phyloP scores from a whole-genome alignment of 2,888 invertebrate genomes.

The Torymus auratus region DNA sequence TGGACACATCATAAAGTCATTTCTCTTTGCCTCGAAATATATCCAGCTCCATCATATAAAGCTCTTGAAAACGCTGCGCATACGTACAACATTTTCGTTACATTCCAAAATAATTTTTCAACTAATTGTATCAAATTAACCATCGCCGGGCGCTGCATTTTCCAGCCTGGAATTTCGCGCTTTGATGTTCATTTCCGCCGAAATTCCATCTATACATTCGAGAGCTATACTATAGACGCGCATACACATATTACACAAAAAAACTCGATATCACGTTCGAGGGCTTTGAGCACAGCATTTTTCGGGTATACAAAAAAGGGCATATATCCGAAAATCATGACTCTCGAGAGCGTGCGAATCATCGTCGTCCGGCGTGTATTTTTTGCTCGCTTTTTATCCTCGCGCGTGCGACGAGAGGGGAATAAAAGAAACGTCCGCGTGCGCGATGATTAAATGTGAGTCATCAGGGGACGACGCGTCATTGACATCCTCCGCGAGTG shows the following conservation, averaged over 20 bases:
- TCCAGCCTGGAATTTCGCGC: slow-evolving; percentile 5
- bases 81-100: not conserved
- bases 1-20: no score
- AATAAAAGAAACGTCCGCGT: slow-evolving; percentile 29
- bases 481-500: slow-evolving; percentile 20
- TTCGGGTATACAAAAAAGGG: no score
- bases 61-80: not conserved
- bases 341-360: no score
- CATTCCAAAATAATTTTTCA: not conserved
- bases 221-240: not conserved
- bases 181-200: not conserved
- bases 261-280: no score
- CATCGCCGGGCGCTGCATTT: slow-evolving; percentile 2
- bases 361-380: not conserved
- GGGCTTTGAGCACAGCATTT: no score
- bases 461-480: slow-evolving; percentile 23
- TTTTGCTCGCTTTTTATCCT: slow-evolving; percentile 25
- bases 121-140: slow-evolving; percentile 29
- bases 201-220: not conserved
- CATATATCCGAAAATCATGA: no score
- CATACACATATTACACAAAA: no score
- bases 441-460: slow-evolving; percentile 20
- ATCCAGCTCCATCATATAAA: no score
- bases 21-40: no score
- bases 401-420: not conserved